These are phyloP conservation scores for Stenolophus ochropezus DNA, from an alignment of 2,888 invertebrate species.

Conservation along the genomic window DNA sequence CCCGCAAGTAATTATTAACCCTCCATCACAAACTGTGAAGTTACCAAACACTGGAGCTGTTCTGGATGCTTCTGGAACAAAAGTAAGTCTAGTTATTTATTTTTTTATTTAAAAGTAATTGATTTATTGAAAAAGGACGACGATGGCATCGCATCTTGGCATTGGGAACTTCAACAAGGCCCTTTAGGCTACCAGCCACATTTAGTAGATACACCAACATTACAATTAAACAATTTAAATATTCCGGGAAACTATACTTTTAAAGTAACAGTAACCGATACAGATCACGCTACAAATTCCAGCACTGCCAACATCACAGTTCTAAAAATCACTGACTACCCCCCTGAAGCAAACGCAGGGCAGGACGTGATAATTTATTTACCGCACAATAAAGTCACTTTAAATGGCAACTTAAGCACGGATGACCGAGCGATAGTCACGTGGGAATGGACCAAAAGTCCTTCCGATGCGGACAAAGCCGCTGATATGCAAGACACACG, in stretches of 20 bases:
- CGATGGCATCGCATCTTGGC: constrained; percentile 89
- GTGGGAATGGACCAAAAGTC: constrained; percentile 97
- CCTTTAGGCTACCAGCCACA: constrained; percentile 91
- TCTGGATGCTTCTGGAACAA: constrained; percentile 87
- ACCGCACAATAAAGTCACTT: constrained; percentile 88
- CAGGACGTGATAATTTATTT: constrained; percentile 92
- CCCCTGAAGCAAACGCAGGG: constrained; percentile 96
- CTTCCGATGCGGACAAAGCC: constrained; percentile 90
- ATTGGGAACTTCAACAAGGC: constrained; percentile 93
- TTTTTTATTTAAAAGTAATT: too few relatives aligned
- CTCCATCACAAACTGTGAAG: constrained; percentile 89
- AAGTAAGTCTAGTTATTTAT: constrained; percentile 37
- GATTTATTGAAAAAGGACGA: constrained; percentile 78
- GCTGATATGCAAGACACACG: constrained; percentile 97
- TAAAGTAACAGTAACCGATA: constrained; percentile 93
- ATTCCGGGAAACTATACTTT: constrained; percentile 94
- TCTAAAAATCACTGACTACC: constrained; percentile 93
- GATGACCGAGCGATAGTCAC: constrained; percentile 95
- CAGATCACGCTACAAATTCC: constrained; percentile 89
- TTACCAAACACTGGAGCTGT: constrained; percentile 93
- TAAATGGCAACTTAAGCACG: constrained; percentile 93
- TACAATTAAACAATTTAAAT: constrained; percentile 88
- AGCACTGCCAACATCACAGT: constrained; percentile 93
- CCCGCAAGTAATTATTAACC: constrained; percentile 90
- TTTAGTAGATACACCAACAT: constrained; percentile 85